Conservation (phyloP, 2,113 vertebrate genomes). For the Hippocampus mohnikei region DNA sequence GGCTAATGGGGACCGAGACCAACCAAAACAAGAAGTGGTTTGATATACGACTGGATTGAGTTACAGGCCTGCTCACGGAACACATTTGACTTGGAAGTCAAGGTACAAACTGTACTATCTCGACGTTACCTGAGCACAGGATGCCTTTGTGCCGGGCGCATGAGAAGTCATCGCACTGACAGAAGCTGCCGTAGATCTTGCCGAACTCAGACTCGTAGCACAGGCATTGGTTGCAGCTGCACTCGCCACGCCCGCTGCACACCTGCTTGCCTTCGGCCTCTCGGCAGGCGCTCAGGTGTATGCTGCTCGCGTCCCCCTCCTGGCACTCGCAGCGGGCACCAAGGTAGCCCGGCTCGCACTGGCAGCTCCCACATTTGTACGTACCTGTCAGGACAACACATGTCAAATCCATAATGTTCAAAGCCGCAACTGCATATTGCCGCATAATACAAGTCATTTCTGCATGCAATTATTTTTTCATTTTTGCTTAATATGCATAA, state of each 20-base stretch:
- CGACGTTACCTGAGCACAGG: conserved; percentile 88
- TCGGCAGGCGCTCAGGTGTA: conserved; percentile 78
- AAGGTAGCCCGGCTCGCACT: conserved; percentile 82
- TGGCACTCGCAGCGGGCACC: conserved; percentile 88
- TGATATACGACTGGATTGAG: background rate
- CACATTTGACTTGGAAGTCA: background rate
- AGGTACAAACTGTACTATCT: background rate
- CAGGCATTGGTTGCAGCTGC: conserved; percentile 93
- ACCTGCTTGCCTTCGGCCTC: conserved; percentile 88
- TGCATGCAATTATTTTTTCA: background rate
- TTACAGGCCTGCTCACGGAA: background rate
- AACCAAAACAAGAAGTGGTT: too few relatives aligned
- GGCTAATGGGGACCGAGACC: too few relatives aligned
- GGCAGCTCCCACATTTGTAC: conserved; percentile 83
- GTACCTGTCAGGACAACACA: conserved; percentile 49
- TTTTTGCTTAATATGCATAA: too few relatives aligned
- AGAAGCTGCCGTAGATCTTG: conserved; percentile 93
- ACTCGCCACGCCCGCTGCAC: conserved; percentile 91
- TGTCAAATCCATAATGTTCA: background rate
- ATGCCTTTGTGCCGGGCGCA: conserved; percentile 91
- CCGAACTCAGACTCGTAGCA: conserved; percentile 95
- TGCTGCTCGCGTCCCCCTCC: conserved; percentile 78
- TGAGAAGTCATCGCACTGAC: conserved; percentile 96
- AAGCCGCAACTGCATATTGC: background rate
- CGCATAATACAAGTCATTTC: background rate